These are phyloP conservation scores for Tolypeutes matacus DNA, from an alignment of 2,797 vertebrate genomes.

Conservation along the genomic window DNA sequence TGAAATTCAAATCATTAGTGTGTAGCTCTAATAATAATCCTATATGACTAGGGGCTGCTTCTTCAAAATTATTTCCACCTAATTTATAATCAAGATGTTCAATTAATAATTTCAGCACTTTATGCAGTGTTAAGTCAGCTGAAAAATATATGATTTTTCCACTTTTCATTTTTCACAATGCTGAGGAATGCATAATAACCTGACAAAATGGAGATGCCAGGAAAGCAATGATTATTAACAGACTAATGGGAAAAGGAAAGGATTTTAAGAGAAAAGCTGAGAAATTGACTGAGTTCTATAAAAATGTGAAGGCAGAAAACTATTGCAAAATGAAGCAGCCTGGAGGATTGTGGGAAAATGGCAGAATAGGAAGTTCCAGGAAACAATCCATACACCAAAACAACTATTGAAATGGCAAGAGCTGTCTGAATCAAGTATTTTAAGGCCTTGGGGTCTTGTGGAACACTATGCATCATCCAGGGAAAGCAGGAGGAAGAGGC, in stretches of 20 bases:
- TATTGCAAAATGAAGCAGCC: constrained; percentile 74
- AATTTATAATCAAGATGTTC: constrained; percentile 92
- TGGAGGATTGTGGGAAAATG: not conserved
- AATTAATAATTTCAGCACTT: constrained; percentile 91
- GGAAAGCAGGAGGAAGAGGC: no score
- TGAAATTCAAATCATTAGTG: constrained; percentile 87
- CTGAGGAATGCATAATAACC: constrained; percentile 89
- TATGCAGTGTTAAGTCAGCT: constrained; percentile 89
- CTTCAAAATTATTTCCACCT: constrained; percentile 91
- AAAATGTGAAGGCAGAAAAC: constrained; percentile 82
- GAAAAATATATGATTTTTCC: constrained; percentile 89
- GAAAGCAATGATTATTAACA: constrained; percentile 87
- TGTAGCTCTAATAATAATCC: constrained; percentile 88
- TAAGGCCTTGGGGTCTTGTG: no score
- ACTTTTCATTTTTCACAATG: constrained; percentile 88
- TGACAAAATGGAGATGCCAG: constrained; percentile 85
- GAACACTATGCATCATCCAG: no score
- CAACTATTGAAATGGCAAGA: no score
- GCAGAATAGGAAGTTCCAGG: no score
- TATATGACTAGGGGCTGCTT: constrained; percentile 89
- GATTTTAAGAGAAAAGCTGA: constrained; percentile 83
- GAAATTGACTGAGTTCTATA: constrained; percentile 85
- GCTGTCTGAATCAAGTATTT: no score
- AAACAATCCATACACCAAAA: no score
- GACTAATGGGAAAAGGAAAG: constrained; percentile 86